A percentile compares a stretch with the other conserved stretches of the same genome.
phyloP scores from a whole-genome alignment of 1,140 invertebrate genomes.

The Drosophila punjabiensis region DNA sequence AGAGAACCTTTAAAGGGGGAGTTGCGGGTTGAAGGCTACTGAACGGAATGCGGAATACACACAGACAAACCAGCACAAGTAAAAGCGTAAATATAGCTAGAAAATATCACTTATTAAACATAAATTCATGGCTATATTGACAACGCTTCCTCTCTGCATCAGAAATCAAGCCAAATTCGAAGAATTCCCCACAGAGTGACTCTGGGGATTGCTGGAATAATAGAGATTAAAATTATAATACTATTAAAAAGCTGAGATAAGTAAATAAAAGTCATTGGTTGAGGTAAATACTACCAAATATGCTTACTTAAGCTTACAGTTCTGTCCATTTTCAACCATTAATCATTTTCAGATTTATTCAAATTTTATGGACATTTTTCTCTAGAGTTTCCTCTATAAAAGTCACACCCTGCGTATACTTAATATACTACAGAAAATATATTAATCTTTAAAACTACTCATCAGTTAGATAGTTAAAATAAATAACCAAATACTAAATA shows the following conservation, averaged over 20 bases:
- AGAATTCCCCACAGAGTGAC: constrained; percentile 12
- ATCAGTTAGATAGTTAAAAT: background rate
- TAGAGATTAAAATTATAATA: background rate
- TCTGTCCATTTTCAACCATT: background rate
- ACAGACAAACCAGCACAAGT: constrained; percentile 23
- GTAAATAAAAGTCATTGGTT: background rate
- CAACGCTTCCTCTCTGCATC: constrained; percentile 18
- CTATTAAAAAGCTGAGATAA: background rate
- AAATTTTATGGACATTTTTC: too few relatives aligned
- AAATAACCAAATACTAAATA: background rate
- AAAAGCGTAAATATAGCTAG: background rate
- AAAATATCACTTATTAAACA: constrained; percentile 68
- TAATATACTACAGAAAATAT: background rate
- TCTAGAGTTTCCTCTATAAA: too few relatives aligned
- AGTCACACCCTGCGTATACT: constrained; percentile 10
- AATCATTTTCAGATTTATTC: too few relatives aligned
- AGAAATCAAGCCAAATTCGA: constrained; percentile 64
- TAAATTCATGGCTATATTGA: constrained; percentile 68
- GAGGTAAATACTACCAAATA: too few relatives aligned
- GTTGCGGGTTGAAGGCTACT: constrained; percentile 36
- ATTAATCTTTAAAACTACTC: background rate
- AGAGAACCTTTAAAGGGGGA: background rate
- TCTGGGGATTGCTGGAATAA: background rate
- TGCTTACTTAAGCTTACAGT: background rate
- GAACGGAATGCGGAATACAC: constrained; percentile 68